Percentiles rank a stretch among this genome's conserved stretches.
Conservation (phyloP, 2,888 invertebrate species). For the Ormyrus labotus region DNA sequence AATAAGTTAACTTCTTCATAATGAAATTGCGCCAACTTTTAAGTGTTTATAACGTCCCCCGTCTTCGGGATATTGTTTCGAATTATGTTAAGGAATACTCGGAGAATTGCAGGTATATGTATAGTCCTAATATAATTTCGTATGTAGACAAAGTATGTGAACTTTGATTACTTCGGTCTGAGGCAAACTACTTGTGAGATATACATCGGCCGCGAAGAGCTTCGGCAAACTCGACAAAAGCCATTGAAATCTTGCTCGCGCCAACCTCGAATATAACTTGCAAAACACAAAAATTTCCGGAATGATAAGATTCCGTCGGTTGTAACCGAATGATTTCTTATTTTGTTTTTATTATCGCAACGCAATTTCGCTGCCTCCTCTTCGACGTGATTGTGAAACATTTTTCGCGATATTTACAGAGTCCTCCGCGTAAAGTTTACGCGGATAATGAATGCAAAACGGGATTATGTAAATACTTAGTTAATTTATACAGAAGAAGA, state of each 20-base stretch:
- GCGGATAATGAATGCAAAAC: conserved; percentile 40
- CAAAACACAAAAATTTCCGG: conserved; percentile 20
- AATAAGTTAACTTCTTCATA: too few species aligned
- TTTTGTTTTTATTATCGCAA: neutral
- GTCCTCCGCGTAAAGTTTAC: conserved; percentile 1
- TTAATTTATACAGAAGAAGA: conserved; percentile 36
- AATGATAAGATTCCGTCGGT: neutral
- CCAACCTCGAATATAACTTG: conserved; percentile 26
- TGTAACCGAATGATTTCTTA: neutral
- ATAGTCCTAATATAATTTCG: conserved; percentile 29
- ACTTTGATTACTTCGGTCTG: conserved; percentile 48
- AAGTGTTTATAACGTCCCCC: too few species aligned
- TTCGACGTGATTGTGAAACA: conserved; percentile 14
- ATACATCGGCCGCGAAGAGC: conserved; percentile 1
- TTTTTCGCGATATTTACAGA: conserved; percentile 18
- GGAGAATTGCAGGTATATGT: neutral
- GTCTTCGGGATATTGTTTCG: too few species aligned
- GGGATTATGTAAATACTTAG: conserved; percentile 46
- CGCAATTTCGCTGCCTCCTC: neutral
- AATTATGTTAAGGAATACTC: neutral
- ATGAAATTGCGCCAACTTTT: too few species aligned
- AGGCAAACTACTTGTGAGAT: conserved; percentile 15
- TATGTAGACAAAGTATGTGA: conserved; percentile 50
- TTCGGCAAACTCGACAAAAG: neutral
- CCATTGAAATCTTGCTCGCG: conserved; percentile 17